These are phyloP conservation scores for Plutomurus gul DNA, from an alignment of 1,140 invertebrate species.

Conservation along the genomic window DNA sequence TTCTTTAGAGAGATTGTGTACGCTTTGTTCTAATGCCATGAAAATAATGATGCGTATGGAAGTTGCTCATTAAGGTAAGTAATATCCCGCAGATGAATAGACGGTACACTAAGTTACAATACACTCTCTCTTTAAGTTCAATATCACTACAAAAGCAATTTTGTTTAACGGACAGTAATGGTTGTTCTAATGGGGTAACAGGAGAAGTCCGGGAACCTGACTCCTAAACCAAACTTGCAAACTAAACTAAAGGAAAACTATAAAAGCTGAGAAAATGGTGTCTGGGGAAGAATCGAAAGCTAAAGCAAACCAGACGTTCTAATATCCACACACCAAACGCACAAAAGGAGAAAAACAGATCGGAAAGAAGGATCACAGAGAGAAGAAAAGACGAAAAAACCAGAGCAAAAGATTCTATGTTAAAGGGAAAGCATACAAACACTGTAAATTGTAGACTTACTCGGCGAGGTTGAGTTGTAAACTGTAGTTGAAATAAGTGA, in stretches of 20 bases:
- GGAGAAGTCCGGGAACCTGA: neutral
- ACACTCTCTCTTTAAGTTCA: neutral
- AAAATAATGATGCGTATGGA: neutral
- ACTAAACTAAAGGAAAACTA: neutral
- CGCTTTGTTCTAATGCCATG: too few species aligned
- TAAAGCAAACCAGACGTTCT: constrained; percentile 17
- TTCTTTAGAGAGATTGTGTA: too few species aligned
- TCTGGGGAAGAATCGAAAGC: constrained; percentile 21
- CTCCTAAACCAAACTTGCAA: neutral
- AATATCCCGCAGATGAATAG: neutral
- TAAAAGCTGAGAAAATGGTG: constrained; percentile 25
- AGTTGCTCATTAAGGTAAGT: neutral
- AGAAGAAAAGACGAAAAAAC: neutral
- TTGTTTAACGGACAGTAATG: constrained; percentile 8
- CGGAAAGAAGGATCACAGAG: neutral
- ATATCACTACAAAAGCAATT: constrained; percentile 21
- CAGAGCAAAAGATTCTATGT: neutral
- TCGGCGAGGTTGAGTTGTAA: neutral
- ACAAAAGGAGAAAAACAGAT: constrained; percentile 12
- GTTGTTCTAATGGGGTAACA: constrained; percentile 16
- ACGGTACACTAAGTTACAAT: neutral
- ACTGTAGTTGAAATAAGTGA: neutral
- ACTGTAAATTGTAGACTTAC: too few species aligned
- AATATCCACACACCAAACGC: neutral
- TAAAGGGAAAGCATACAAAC: constrained; percentile 21